Base-by-base conservation (phyloP, 2,113 vertebrate genomes). In the Coptodon rendalli region DNA sequence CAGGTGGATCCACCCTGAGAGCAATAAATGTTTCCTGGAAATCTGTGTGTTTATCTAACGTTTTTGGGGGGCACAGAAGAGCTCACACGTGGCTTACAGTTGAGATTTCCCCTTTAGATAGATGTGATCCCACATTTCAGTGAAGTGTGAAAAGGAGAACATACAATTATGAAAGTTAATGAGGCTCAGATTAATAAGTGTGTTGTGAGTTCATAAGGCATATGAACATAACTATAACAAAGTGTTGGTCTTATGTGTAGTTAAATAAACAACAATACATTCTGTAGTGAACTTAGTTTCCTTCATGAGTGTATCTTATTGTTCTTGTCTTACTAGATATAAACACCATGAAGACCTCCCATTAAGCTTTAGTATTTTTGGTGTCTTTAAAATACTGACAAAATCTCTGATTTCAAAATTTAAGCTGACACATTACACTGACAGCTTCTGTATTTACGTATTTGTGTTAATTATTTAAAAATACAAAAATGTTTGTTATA, bases 311-410 rank as follows among this genome's bases (percentile, higher is more conserved):
- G 0, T 36, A 66, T 36, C 63, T 3, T 40, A 68, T 38, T 38
- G 63, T 38, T 38, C 10, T 38, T 0, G 34, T n/a, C 34, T 7
- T 68, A n/a, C 10, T 68, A 38, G 11, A 68, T 22, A 19, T 68
- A 68, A 66, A 66, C 61, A n/a, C 10, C 34, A 66, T n/a, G 3
- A 66, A 68, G 17, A 13, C 10, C 1, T 68, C 1, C 10, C 61
- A 0, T 12, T 68, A 38, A 11, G 10, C 63, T 68, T 38, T 68
- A 22, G 63, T 8, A 0, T 22, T 68, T 68, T 38, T 38, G 29
- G 6, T 36, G 31, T 36, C 31, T 34, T 66, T 36, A 36, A 19
- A 63, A 59, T 63, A 63, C 31, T 36, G 59, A 66, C 59, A 66
- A 36, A 66, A 59, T 36, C 59, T 36, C 17, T 38, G 4, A 68